Evolutionary conservation across 2,888 invertebrate genomes (phyloP).

Genomic region (Eupithecia tripunctaria): DNA sequence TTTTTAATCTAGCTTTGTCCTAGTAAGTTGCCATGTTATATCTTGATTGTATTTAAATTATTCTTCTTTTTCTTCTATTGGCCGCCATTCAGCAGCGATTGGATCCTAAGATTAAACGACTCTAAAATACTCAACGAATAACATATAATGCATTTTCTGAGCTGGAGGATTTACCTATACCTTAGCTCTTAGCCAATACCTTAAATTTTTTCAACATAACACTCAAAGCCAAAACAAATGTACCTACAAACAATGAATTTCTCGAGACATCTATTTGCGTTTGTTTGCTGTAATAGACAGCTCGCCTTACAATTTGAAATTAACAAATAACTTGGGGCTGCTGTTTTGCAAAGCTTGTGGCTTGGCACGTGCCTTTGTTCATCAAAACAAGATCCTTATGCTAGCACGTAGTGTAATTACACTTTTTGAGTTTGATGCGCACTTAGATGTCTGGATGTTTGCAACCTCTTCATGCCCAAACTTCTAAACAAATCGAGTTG

Average conservation of each 20-base stretch:
- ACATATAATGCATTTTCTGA: too few relatives aligned
- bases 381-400: neutral
- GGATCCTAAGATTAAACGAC: too few relatives aligned
- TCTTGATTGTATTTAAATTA: too few relatives aligned
- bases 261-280: slow-evolving; percentile 3
- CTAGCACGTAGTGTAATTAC: neutral
- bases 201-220: neutral
- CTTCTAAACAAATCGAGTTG: neutral
- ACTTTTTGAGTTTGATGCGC: too few relatives aligned
- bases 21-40: too few relatives aligned
- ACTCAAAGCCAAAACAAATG: neutral
- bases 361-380: neutral
- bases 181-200: neutral
- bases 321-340: slow-evolving; percentile 3
- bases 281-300: slow-evolving; percentile 4
- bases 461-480: neutral
- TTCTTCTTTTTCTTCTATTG: too few relatives aligned
- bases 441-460: neutral
- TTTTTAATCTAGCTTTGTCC: too few relatives aligned
- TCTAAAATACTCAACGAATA: too few relatives aligned
- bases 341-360: neutral
- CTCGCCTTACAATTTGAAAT: neutral
- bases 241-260: neutral
- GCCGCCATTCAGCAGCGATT: too few relatives aligned
- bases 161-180: too few relatives aligned